Percentiles rank a stretch among this genome's conserved stretches.
Evolutionary conservation across 2,797 vertebrate genomes (phyloP).

Genomic region (Eremophila alpestris): DNA sequence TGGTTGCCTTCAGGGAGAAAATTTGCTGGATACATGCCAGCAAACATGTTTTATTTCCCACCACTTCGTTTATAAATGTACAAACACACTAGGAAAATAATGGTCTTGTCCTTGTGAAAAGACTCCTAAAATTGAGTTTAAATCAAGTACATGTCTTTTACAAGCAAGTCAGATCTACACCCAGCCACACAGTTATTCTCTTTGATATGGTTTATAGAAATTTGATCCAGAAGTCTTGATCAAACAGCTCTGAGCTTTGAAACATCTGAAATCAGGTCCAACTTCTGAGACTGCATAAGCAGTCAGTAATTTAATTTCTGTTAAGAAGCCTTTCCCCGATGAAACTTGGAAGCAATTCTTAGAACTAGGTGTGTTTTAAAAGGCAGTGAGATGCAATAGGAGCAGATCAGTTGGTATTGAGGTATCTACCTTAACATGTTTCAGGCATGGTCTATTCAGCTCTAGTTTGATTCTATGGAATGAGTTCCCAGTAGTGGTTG

Average conservation of each 20-base stretch:
- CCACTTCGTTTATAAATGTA: not conserved
- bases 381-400: accelerated
- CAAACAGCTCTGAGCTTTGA: not conserved
- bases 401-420: not conserved
- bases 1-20: not conserved
- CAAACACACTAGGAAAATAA: not conserved
- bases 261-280: not conserved
- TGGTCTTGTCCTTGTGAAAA: not conserved
- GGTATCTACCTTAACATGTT: not conserved
- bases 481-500: not conserved
- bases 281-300: not conserved
- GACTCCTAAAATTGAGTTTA: not conserved
- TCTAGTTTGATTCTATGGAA: not conserved
- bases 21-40: not conserved
- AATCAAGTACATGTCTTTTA: not conserved
- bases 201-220: not conserved
- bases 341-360: not conserved
- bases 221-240: not conserved
- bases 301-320: not conserved
- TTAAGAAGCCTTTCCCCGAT: not conserved
- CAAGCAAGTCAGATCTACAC: not conserved
- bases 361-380: not conserved
- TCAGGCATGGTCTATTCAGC: not conserved
- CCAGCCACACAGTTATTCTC: not conserved
- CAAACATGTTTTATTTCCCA: not conserved